phyloP scores from a whole-genome alignment of 1,140 invertebrate species.

The Gryllus bimaculatus region DNA sequence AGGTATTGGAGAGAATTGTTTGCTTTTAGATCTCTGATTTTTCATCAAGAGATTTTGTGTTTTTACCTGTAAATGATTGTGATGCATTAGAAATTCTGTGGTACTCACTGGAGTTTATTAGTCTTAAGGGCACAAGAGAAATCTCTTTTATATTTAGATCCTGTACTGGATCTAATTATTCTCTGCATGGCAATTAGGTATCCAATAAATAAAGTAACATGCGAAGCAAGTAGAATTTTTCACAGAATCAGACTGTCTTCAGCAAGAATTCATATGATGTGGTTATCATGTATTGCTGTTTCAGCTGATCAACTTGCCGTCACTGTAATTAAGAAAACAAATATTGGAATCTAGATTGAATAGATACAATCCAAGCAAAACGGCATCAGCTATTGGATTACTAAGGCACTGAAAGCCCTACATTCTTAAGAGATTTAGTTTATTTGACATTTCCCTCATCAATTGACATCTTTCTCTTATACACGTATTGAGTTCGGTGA shows the following conservation, averaged over 20 bases:
- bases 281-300: conserved; percentile 67
- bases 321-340: conserved; percentile 37
- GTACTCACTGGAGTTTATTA: conserved; percentile 80
- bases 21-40: conserved; percentile 60
- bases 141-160: conserved; percentile 73
- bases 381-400: conserved; percentile 32
- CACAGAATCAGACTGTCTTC: conserved; percentile 47
- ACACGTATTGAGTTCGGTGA: too few relatives aligned
- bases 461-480: too few relatives aligned
- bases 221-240: conserved; percentile 33
- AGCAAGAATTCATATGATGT: conserved; percentile 79
- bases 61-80: conserved; percentile 84
- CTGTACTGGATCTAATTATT: conserved; percentile 44
- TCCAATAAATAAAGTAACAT: conserved; percentile 47
- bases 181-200: conserved; percentile 43
- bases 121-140: conserved; percentile 58
- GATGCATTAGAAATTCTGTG: conserved; percentile 55
- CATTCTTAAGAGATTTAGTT: not conserved
- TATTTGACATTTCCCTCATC: too few relatives aligned
- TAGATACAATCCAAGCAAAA: conserved; percentile 29
- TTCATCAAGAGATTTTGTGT: conserved; percentile 60
- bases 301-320: conserved; percentile 55
- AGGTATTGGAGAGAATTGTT: conserved; percentile 50
- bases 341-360: conserved; percentile 39
- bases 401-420: conserved; percentile 21